Conservation (phyloP, 1,140 invertebrate genomes). For the Caenorhabditis brenneri region DNA sequence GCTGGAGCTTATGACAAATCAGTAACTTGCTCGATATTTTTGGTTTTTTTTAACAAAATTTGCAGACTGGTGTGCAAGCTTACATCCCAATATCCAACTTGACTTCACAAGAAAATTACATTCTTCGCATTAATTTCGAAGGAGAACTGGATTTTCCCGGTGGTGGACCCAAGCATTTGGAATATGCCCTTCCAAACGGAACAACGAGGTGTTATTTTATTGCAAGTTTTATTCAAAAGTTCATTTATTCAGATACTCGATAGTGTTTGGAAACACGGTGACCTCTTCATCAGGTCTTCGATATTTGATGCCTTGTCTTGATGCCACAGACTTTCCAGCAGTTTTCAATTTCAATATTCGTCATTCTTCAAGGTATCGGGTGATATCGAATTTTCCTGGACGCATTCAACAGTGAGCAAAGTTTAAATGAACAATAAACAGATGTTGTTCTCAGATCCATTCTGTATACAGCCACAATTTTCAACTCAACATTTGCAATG, state of each 20-base stretch:
- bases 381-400: conserved; percentile 4
- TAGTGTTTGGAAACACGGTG: conserved; percentile 18
- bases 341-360: conserved; percentile 37
- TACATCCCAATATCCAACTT: conserved; percentile 2
- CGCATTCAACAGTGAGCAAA: background rate
- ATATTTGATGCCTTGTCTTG: conserved; percentile 35
- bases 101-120: conserved; percentile 18
- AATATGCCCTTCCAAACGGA: background rate
- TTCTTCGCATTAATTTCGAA: background rate
- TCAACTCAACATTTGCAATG: background rate
- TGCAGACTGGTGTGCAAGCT: conserved; percentile 18
- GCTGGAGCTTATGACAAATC: conserved; percentile 11
- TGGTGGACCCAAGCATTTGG: background rate
- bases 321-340: conserved; percentile 12
- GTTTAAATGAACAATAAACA: background rate
- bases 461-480: background rate
- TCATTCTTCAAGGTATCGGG: conserved; percentile 25
- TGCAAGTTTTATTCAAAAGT: background rate
- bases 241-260: conserved; percentile 33
- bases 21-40: background rate
- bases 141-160: background rate
- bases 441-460: background rate
- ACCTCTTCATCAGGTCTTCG: conserved; percentile 40
- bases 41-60: no score
- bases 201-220: background rate